Base-by-base conservation (phyloP, 2,888 invertebrate genomes). In the Scaptomyza polygonia region DNA sequence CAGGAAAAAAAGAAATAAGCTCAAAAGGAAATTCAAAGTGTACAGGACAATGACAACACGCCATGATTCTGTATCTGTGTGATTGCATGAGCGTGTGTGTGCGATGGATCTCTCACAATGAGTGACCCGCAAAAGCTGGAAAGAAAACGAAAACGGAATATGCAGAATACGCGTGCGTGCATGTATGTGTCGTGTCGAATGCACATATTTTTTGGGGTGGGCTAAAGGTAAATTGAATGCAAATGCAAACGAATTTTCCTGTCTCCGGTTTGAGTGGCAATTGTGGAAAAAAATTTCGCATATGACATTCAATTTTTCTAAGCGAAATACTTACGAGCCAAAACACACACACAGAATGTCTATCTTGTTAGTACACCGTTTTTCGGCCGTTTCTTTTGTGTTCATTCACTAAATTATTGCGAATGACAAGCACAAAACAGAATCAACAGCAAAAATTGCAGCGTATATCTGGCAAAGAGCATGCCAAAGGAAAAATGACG, bases 371-470 rank as follows among this genome's bases (percentile, higher is more conserved):
- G 53, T 85, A 85, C 65, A 83, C 78, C 76, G 80, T 39, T 72
- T 82, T 81, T 86, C 55, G 54, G 65, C 48, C 54, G 72, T 81
- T 68, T 86, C 77, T 70, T 84, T 84, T 81, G 65, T 58, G 79
- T 84, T 78, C 84, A 84, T 84, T 84, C 82, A 84, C 66, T 65
- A 82, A 84, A 84, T 84, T 86, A 84, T 86, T 84, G 85, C 84
- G 86, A 84, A 86, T 76, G 68, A 42, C 69, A 59, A 70, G 51
- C 86, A 72, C 78, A 84, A 75, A 86, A 84, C 84, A 84, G 85
- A 84, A 77, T 84, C 45, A 25, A 25, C 25, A 25, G 69, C 72
- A 67, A 67, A 79, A 84, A 86, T 73, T 84, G 83, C 83, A 84
- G 79, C 81, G 84, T 84, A 84, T 71, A 63, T 67, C 63, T 63